phyloP scores from a whole-genome alignment of 2,888 invertebrate genomes.

The Acanthococcus lagerstroemiae region DNA sequence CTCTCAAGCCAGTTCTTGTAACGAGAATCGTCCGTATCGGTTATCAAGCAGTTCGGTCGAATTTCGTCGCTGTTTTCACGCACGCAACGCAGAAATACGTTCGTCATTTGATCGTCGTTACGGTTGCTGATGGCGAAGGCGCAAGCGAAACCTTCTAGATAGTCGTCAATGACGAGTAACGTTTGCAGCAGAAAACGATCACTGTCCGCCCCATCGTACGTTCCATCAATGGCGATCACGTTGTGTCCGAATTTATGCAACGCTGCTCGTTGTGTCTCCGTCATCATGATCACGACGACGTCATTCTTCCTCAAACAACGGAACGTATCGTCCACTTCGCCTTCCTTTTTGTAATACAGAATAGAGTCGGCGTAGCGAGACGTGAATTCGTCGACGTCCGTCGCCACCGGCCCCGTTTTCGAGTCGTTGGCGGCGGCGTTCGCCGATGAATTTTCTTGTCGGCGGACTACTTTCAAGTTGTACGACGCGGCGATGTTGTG shows the following conservation, averaged over 20 bases:
- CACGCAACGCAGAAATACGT: background rate
- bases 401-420: background rate
- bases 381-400: background rate
- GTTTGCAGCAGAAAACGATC: conserved; percentile 11
- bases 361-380: background rate
- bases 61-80: background rate
- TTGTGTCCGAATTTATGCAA: background rate
- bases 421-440: background rate
- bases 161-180: conserved; percentile 12
- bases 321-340: background rate
- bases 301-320: conserved; percentile 3
- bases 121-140: conserved; percentile 18
- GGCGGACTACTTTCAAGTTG: background rate
- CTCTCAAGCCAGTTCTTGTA: background rate
- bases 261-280: background rate
- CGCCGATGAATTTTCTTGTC: background rate
- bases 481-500: background rate
- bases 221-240: conserved; percentile 11
- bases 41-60: background rate
- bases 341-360: conserved; percentile 6
- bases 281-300: conserved; percentile 8
- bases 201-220: background rate
- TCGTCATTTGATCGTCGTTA: conserved; percentile 7
- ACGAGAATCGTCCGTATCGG: background rate
- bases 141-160: conserved; percentile 6